Conservation (phyloP, 2,797 vertebrate species). For the Kryptopterus vitreolus region DNA sequence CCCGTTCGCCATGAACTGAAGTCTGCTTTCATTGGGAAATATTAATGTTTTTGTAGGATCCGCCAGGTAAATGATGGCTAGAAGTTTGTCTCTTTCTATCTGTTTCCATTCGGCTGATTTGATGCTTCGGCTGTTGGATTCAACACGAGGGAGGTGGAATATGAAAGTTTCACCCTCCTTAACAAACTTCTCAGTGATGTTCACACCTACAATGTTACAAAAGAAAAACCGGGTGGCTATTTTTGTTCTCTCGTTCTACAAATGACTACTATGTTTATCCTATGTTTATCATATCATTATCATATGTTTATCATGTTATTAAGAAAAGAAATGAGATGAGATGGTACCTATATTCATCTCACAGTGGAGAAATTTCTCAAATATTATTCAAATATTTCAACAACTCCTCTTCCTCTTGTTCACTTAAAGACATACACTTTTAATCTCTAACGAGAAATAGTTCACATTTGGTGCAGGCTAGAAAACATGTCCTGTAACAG, state of each 20-base stretch:
- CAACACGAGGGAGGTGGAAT: neutral
- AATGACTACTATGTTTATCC: too few relatives aligned
- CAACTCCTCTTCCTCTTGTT: neutral
- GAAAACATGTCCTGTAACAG: neutral
- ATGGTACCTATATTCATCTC: too few relatives aligned
- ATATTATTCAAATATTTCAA: neutral
- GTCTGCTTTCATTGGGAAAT: neutral
- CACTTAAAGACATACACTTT: neutral
- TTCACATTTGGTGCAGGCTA: neutral
- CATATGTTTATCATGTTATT: too few relatives aligned
- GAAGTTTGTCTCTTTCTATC: neutral
- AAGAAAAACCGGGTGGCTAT: neutral
- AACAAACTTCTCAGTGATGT: neutral
- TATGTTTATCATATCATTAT: too few relatives aligned
- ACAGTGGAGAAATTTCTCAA: too few relatives aligned
- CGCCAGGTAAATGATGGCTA: constrained; percentile 9
- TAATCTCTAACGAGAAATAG: neutral
- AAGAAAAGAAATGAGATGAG: too few relatives aligned
- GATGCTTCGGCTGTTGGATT: neutral
- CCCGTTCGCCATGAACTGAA: constrained; percentile 31
- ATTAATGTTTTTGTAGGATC: too few relatives aligned
- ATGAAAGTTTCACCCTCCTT: neutral
- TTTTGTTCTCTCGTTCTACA: neutral
- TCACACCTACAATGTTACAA: constrained; percentile 20
- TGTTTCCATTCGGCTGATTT: constrained; percentile 34